Base-by-base conservation (phyloP, 2,888 invertebrate genomes). In the Phrixothrix hirtus region DNA sequence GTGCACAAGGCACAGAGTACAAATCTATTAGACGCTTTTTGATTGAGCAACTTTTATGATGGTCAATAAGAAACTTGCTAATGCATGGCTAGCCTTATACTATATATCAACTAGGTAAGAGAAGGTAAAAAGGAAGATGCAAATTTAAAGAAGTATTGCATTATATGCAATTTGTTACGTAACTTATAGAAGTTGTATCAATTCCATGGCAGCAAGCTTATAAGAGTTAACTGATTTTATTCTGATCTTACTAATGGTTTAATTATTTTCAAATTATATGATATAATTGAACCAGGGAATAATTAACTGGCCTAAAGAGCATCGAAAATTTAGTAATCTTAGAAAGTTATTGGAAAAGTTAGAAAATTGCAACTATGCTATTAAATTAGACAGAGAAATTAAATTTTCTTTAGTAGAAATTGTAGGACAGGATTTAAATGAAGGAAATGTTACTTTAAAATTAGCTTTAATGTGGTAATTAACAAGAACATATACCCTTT, bases 161-260 rank as follows among this genome's bases (percentile, higher is more conserved):
- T n/a, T n/a, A n/a, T n/a, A n/a, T n/a, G n/a, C n/a, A n/a, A n/a
- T n/a, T n/a, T n/a, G n/a, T n/a, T 61, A 75, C 74, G 1, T 75
- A 94, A 93, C 97, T 11, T 99, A 98, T 79, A 86, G 97, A 67
- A 99, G 99, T 80, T 99, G 99, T 98, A 99, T 99, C 89, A 99
- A 99, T 79, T 96, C 95, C 0, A 91, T 99, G 92, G 98, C 98
- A 42, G 96, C 98, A 21, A 82, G 87, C 9, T 98, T 98, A 0
- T 91, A 93, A 75, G n/a, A n/a, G 96, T 99, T 4, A 96, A 98
- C 78, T 95, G 96, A 92, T 79, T 99, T 45, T 99, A 98, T 78
- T 92, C 92, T 0, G 99, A 99, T 77, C 82, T 99, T 49, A 90
- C 92, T 14, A 96, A 97, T 77, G 98, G 96, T 0, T 81, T 97